Evolutionary conservation across 2,113 vertebrate species (phyloP).

Genomic region (Laticauda laticaudata): DNA sequence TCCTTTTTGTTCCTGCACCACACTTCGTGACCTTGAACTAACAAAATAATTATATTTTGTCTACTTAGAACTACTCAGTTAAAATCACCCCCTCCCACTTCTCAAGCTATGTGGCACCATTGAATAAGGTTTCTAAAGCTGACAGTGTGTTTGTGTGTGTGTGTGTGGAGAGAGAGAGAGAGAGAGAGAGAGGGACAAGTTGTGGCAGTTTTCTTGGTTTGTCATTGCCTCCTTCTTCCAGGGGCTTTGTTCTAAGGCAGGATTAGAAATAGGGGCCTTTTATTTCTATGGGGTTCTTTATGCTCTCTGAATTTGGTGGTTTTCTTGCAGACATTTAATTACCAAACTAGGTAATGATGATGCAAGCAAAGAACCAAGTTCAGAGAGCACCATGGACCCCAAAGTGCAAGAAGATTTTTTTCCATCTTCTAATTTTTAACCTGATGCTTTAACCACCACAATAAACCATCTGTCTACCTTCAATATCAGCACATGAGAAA

Average conservation of each 20-base stretch:
- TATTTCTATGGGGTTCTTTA: too few relatives aligned
- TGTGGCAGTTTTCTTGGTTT: not conserved
- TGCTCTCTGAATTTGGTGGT: too few relatives aligned
- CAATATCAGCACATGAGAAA: constrained; percentile 16
- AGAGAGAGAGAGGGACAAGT: not conserved
- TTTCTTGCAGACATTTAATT: not conserved
- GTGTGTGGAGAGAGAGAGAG: too few relatives aligned
- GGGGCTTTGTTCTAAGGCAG: not conserved
- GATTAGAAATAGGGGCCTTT: not conserved
- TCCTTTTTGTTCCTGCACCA: too few relatives aligned
- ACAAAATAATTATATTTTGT: too few relatives aligned
- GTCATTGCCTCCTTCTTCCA: not conserved
- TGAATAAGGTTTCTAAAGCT: too few relatives aligned
- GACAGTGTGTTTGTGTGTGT: too few relatives aligned
- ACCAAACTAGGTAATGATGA: not conserved
- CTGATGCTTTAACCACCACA: not conserved
- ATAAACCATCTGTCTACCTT: not conserved
- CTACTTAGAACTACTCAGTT: too few relatives aligned
- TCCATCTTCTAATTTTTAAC: not conserved
- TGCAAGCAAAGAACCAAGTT: not conserved
- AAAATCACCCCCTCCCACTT: too few relatives aligned
- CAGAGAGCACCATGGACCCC: too few relatives aligned
- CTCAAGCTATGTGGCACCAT: too few relatives aligned
- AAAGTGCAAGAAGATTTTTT: not conserved
- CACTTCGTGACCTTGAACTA: too few relatives aligned